Base-by-base conservation (phyloP, 92 coral and sea anemone genomes). In the Montipora capitata region DNA sequence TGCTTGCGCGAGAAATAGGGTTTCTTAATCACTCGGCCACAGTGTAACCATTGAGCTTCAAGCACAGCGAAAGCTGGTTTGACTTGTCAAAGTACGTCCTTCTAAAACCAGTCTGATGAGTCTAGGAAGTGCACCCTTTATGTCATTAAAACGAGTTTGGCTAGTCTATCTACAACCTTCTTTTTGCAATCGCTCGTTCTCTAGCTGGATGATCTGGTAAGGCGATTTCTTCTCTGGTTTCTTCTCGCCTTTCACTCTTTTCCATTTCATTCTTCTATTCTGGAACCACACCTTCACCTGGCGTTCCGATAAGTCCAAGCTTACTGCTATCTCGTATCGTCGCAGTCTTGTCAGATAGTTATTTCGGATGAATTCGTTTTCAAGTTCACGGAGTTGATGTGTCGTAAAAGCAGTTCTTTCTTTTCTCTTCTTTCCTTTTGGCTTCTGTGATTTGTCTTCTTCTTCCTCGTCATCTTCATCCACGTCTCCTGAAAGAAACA, bases 261-360 rank as follows among this genome's bases (percentile, higher is more conserved):
- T 97, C 99, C 99, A 97, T 68, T 97, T 97, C 99, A 97, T 97
- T 68, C 99, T 87, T 20, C 99, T 90, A 71, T 97, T 97, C 83
- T 96, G 99, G 71, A 96, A 96, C 99, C 99, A 96, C 16, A 96
- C 99, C 72, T 96, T 96, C 59, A 96, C 99, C 72, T 96, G 99
- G 72, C 99, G 90, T 72, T 97, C 99, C 17, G 99, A 94, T 79
- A 97, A 90, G 92, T 97, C 99, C 94, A 97, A 90, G 82, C 96
- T 95, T 54, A 97, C 99, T 6, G 99, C 99, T 59, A 97, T 97
- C 91, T 97, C 99, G 88, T 97, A 97, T 13, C 99, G 92, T 68
- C 99, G 96, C 67, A 97, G 94, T 86, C 99, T 89, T 27, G 99
- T 97, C 68, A 97, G 82, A 85, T 97, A 97, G 93, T 97, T 97